phyloP scores from a whole-genome alignment of 2,113 vertebrate species.

The Xyrauchen texanus region DNA sequence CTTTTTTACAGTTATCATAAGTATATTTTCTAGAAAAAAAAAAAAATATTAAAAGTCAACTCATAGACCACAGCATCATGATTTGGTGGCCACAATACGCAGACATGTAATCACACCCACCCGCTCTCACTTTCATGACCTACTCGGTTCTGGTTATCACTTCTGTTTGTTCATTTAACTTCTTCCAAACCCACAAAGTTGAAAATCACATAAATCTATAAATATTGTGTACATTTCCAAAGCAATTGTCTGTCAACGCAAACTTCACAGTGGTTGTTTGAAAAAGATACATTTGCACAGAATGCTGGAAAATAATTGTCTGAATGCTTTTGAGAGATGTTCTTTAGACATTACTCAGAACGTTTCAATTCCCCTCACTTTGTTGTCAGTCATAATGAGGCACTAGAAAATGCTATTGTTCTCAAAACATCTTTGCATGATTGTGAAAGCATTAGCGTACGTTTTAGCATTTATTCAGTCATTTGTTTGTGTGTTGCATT shows the following conservation, averaged over 20 bases:
- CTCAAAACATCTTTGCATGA: conserved; percentile 1
- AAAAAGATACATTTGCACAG: no score
- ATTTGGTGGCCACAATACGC: conserved; percentile 55
- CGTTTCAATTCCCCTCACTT: conserved; percentile 17
- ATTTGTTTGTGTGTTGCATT: conserved; percentile 30
- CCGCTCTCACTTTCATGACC: conserved; percentile 34
- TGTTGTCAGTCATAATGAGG: background rate
- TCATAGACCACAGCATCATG: background rate
- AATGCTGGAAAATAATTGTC: background rate
- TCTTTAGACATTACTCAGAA: background rate
- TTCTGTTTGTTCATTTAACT: conserved; percentile 6
- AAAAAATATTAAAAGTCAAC: conserved; percentile 49
- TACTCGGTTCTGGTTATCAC: conserved; percentile 46
- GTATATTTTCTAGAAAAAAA: conserved; percentile 3
- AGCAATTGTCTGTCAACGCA: background rate
- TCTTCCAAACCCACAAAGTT: background rate
- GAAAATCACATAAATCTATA: conserved; percentile 12
- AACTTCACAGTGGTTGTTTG: background rate
- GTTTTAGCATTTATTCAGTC: conserved; percentile 17
- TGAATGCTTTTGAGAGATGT: background rate
- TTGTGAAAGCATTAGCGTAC: conserved; percentile 35
- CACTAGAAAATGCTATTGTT: background rate
- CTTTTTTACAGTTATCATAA: conserved; percentile 10
- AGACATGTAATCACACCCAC: conserved; percentile 53
- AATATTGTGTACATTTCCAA: conserved; percentile 9